Evolutionary conservation across 2,888 invertebrate genomes (phyloP).

Genomic region (Drosophila rellima): DNA sequence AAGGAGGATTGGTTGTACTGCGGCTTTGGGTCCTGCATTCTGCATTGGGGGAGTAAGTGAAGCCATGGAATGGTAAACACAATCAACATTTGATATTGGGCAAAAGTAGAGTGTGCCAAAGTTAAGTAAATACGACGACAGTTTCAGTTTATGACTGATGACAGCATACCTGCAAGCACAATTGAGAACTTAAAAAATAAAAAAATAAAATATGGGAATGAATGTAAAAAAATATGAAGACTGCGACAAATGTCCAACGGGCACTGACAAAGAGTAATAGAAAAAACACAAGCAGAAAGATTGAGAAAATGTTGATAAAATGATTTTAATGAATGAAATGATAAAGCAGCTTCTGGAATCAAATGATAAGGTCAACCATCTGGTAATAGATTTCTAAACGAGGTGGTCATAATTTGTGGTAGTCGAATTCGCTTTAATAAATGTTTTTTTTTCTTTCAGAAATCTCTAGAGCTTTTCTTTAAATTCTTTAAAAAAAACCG

Average conservation of each 20-base stretch:
- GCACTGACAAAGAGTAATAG: not conserved
- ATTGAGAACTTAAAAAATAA: slow-evolving; percentile 39
- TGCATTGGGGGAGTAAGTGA: slow-evolving; percentile 54
- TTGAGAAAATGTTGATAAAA: slow-evolving; percentile 14
- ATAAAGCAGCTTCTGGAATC: not conserved
- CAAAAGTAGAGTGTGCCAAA: slow-evolving; percentile 53
- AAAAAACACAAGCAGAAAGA: not conserved
- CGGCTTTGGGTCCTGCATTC: slow-evolving; percentile 4
- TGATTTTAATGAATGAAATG: slow-evolving; percentile 26
- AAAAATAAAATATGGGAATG: slow-evolving; percentile 33
- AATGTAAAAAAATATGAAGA: slow-evolving; percentile 9
- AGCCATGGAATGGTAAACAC: slow-evolving; percentile 73
- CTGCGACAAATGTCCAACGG: slow-evolving; percentile 21
- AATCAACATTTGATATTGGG: slow-evolving; percentile 66
- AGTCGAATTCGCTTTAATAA: not conserved
- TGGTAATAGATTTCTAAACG: not conserved
- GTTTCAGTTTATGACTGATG: slow-evolving; percentile 59
- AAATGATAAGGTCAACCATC: not conserved
- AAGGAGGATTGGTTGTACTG: slow-evolving; percentile 13
- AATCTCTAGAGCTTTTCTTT: no score
- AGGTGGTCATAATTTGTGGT: not conserved
- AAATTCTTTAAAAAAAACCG: no score
- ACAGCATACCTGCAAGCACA: slow-evolving; percentile 39
- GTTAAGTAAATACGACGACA: slow-evolving; percentile 60
- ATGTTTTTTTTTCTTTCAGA: no score